phyloP scores from a whole-genome alignment of 2,113 vertebrate genomes.

The Cnemophilus loriae region DNA sequence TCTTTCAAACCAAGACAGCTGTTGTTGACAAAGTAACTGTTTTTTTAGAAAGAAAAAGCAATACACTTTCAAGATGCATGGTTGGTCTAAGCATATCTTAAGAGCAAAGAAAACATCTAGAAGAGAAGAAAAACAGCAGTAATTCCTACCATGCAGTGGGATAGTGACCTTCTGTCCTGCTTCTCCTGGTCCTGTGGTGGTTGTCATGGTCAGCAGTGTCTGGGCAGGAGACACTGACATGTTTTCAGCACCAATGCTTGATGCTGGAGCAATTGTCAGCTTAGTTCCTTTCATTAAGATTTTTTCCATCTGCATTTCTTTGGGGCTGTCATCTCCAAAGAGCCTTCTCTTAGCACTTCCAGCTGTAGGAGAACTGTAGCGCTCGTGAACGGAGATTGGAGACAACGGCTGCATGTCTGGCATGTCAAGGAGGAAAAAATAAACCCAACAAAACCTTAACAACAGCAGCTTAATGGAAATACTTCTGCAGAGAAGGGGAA shows the following conservation, averaged over 20 bases:
- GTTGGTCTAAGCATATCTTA: neutral
- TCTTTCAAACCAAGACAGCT: neutral
- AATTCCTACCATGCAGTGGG: constrained; percentile 81
- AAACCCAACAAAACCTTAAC: neutral
- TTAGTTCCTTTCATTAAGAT: constrained; percentile 65
- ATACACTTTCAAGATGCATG: neutral
- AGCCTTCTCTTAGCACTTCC: constrained; percentile 94
- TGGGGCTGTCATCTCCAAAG: constrained; percentile 86
- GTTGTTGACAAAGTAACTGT: neutral
- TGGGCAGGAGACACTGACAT: constrained; percentile 72
- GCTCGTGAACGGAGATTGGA: constrained; percentile 87
- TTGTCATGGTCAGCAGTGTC: constrained; percentile 77
- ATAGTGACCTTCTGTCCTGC: constrained; percentile 79
- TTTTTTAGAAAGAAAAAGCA: neutral
- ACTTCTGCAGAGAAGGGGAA: neutral
- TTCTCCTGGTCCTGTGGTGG: constrained; percentile 53
- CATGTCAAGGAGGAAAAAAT: neutral
- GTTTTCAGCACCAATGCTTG: constrained; percentile 52
- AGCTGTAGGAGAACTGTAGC: constrained; percentile 92
- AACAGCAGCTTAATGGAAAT: neutral
- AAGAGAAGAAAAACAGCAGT: neutral
- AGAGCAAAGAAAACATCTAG: neutral
- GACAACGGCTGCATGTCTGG: constrained; percentile 81
- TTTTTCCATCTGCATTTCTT: constrained; percentile 69
- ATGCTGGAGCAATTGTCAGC: constrained; percentile 67